Evolutionary conservation across 2,797 vertebrate genomes (phyloP).

Genomic region (Tangara arthus): DNA sequence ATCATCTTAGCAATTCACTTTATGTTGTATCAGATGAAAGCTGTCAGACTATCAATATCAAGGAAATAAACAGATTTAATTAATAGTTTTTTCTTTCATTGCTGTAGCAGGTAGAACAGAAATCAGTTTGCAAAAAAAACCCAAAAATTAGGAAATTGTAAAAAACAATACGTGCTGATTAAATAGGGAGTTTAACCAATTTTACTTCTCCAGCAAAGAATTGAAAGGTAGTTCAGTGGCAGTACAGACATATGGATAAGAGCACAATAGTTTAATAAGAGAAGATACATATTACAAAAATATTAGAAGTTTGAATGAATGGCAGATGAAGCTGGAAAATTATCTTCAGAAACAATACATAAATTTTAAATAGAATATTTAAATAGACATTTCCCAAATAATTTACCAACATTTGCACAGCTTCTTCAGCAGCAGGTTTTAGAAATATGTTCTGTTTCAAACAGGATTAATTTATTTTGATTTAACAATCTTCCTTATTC

Average conservation of each 20-base stretch:
- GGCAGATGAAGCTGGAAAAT: neutral
- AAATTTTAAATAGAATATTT: neutral
- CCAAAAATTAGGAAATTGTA: neutral
- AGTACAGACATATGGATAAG: neutral
- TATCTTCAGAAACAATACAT: neutral
- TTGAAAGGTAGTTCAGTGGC: neutral
- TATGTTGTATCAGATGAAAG: neutral
- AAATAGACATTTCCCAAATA: neutral
- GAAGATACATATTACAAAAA: neutral
- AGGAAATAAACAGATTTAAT: neutral
- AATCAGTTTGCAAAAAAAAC: neutral
- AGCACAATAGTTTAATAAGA: neutral
- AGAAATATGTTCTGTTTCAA: neutral
- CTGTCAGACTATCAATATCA: neutral
- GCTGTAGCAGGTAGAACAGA: neutral
- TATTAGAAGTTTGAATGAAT: neutral
- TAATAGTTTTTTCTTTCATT: neutral
- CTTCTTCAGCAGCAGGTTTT: neutral
- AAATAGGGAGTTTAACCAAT: neutral
- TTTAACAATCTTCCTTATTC: neutral
- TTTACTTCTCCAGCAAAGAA: neutral
- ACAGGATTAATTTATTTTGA: neutral
- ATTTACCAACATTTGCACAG: neutral
- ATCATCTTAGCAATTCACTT: neutral
- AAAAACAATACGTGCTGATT: neutral